Evolutionary conservation across 2,797 vertebrate species (phyloP).

Genomic region (Spea hammondii): DNA sequence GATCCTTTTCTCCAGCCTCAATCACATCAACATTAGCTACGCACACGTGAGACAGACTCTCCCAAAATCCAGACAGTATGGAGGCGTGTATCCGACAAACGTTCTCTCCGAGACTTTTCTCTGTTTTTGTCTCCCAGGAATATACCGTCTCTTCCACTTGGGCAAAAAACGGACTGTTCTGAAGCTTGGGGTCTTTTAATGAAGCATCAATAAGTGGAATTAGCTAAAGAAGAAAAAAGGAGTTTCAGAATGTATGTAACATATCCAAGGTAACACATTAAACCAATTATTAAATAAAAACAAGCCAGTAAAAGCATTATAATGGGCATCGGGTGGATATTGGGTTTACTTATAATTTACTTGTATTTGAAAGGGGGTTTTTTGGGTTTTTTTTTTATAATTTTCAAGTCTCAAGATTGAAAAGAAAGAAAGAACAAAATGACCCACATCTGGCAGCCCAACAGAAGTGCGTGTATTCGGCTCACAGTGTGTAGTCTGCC

Average conservation of each 20-base stretch:
- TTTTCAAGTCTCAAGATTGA: too few species aligned
- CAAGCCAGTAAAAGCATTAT: background rate
- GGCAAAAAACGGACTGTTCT: conserved; percentile 81
- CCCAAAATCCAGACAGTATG: conserved; percentile 84
- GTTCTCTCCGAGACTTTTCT: conserved; percentile 53
- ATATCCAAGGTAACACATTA: background rate
- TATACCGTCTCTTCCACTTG: conserved; percentile 79
- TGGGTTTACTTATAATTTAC: too few species aligned
- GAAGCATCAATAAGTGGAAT: conserved; percentile 78
- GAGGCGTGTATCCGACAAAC: conserved; percentile 66
- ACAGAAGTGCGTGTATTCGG: too few species aligned
- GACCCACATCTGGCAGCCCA: too few species aligned
- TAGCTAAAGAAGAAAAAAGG: conserved; percentile 70
- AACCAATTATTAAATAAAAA: background rate
- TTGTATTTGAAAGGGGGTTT: too few species aligned
- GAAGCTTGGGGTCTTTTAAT: conserved; percentile 75
- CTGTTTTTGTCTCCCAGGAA: conserved; percentile 85
- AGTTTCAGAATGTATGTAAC: background rate
- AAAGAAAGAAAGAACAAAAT: too few species aligned
- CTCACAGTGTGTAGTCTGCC: too few species aligned
- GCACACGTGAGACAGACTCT: conserved; percentile 75
- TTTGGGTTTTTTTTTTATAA: too few species aligned
- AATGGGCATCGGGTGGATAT: background rate
- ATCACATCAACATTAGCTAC: conserved; percentile 69
- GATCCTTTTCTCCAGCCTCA: conserved; percentile 70